phyloP scores from a whole-genome alignment of 2,797 vertebrate genomes.

The Chaetophractus vellerosus region DNA sequence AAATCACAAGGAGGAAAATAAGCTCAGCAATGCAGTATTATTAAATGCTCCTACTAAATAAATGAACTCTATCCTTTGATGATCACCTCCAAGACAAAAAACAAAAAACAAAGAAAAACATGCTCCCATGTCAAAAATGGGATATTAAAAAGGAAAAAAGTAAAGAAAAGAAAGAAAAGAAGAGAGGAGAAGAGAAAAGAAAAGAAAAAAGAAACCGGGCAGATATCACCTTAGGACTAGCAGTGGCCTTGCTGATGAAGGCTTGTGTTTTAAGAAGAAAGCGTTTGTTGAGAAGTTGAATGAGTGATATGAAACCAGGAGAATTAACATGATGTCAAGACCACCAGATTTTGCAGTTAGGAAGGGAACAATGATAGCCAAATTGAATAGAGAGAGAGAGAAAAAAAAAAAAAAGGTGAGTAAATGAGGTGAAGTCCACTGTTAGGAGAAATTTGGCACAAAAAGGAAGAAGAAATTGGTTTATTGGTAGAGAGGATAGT shows the following conservation, averaged over 20 bases:
- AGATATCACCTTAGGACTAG: neutral
- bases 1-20: conserved; percentile 25
- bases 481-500: neutral
- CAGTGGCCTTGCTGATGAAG: neutral
- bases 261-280: neutral
- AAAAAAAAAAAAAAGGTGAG: neutral
- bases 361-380: neutral
- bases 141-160: neutral
- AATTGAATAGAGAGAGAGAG: neutral
- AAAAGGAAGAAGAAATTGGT: neutral
- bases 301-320: neutral
- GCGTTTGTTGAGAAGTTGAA: neutral
- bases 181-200: neutral
- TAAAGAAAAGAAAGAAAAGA: neutral
- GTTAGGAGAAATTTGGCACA: neutral
- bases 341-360: conserved; percentile 27
- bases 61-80: neutral
- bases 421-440: neutral
- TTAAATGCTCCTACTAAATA: neutral
- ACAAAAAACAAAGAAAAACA: neutral
- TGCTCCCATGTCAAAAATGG: neutral
- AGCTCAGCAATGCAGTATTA: neutral
- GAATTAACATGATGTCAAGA: conserved; percentile 24
- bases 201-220: neutral
- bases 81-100: conserved; percentile 3